Conservation (phyloP, 2,797 vertebrate species). For the Vultur gryphus region DNA sequence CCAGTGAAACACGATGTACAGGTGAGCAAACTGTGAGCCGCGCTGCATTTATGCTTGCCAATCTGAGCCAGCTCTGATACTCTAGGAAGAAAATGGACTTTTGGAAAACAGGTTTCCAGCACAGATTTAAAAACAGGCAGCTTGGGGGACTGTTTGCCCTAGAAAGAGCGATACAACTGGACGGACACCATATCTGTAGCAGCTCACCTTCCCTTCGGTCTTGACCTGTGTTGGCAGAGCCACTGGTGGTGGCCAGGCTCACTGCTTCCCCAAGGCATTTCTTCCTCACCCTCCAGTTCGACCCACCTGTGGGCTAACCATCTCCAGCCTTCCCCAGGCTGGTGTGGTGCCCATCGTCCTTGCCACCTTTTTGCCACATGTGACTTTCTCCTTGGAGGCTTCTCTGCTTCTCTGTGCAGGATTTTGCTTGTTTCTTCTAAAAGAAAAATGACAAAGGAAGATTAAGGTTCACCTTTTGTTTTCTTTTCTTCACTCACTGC, state of each 20-base stretch:
- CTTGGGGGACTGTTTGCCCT: background rate
- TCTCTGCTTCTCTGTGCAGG: background rate
- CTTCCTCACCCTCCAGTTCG: background rate
- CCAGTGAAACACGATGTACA: background rate
- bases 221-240: background rate
- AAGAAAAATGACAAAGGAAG: background rate
- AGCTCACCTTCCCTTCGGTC: background rate
- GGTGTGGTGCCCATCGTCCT: background rate
- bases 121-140: background rate
- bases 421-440: background rate
- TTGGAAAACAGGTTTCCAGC: background rate
- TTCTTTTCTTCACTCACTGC: background rate
- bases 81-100: background rate
- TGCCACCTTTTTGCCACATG: background rate
- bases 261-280: background rate
- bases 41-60: background rate
- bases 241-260: background rate
- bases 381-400: background rate
- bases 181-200: background rate
- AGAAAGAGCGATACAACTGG: fast-evolving
- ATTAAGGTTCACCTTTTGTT: background rate
- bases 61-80: background rate
- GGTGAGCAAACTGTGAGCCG: background rate
- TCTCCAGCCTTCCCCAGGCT: background rate
- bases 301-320: no score